Conservation (phyloP, 2,113 vertebrate genomes). For the Cinclus cinclus region DNA sequence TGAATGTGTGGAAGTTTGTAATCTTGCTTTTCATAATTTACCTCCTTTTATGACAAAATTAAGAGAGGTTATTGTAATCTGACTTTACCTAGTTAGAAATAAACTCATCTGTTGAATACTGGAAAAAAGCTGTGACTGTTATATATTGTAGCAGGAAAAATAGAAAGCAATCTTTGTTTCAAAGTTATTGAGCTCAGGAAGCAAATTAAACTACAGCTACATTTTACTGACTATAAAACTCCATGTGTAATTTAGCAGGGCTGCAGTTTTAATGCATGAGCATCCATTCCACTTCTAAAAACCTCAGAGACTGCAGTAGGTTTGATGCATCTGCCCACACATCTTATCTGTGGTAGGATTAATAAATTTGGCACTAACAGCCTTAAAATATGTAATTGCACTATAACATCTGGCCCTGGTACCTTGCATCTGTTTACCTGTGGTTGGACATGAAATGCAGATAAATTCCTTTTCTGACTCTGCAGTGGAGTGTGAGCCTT, state of each 20-base stretch:
- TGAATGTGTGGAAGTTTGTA: background rate
- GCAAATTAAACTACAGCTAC: slow-evolving; percentile 33
- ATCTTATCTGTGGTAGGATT: background rate
- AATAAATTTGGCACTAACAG: slow-evolving; percentile 11
- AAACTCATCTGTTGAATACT: slow-evolving; percentile 29
- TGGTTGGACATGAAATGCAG: slow-evolving; percentile 6
- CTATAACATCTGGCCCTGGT: background rate
- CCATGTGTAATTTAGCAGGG: background rate
- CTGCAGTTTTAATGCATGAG: slow-evolving; percentile 31
- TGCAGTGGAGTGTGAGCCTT: background rate
- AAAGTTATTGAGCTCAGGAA: slow-evolving; percentile 31
- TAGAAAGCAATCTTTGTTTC: slow-evolving; percentile 25
- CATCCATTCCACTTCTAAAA: background rate
- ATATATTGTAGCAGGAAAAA: slow-evolving; percentile 49
- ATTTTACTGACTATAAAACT: slow-evolving; percentile 48
- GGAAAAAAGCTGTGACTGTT: slow-evolving; percentile 7
- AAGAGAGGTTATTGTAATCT: slow-evolving; percentile 15
- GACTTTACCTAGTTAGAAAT: slow-evolving; percentile 40
- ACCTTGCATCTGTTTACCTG: background rate
- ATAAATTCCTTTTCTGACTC: background rate
- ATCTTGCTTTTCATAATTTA: slow-evolving; percentile 21
- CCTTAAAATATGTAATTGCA: background rate
- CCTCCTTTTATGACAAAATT: slow-evolving; percentile 10
- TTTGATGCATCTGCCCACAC: background rate
- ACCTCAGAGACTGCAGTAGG: background rate